phyloP scores from a whole-genome alignment of 2,113 vertebrate genomes.

The Thunnus maccoyii region DNA sequence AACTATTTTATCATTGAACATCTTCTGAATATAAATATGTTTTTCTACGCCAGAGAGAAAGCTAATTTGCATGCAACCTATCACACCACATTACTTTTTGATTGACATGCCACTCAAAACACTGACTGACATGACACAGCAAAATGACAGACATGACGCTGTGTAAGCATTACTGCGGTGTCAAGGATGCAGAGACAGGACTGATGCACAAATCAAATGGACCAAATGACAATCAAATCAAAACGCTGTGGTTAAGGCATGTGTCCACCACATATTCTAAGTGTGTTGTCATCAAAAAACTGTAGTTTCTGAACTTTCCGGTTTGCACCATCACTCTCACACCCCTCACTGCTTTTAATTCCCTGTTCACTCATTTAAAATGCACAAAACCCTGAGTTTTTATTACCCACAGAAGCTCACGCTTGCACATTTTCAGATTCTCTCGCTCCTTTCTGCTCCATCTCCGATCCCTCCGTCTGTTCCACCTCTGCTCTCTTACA shows the following conservation, averaged over 20 bases:
- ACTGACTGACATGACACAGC: not conserved
- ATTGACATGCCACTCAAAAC: conserved; percentile 4
- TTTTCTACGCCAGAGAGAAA: not conserved
- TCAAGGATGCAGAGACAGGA: not conserved
- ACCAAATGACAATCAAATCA: not conserved
- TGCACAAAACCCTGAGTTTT: conserved; percentile 38
- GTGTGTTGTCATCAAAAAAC: not conserved
- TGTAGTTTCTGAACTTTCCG: conserved; percentile 15
- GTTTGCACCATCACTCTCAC: not conserved
- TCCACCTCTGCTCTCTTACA: conserved; percentile 62
- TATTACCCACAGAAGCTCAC: conserved; percentile 30
- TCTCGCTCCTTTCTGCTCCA: conserved; percentile 29
- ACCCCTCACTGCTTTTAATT: conserved; percentile 9
- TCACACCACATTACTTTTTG: conserved; percentile 4
- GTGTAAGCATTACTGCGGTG: not conserved
- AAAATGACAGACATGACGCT: not conserved
- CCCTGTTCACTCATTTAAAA: conserved; percentile 15
- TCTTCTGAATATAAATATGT: not conserved
- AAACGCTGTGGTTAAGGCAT: not conserved
- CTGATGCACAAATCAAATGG: not conserved
- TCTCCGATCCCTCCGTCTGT: conserved; percentile 31
- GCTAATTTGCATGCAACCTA: not conserved
- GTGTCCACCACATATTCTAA: not conserved
- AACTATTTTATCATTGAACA: too few species aligned
- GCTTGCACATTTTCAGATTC: conserved; percentile 7